Percentiles rank a stretch among this genome's conserved stretches.
These are phyloP conservation scores for Bagarius yarrelli DNA, from an alignment of 2,113 vertebrate species.

Conservation along the genomic window DNA sequence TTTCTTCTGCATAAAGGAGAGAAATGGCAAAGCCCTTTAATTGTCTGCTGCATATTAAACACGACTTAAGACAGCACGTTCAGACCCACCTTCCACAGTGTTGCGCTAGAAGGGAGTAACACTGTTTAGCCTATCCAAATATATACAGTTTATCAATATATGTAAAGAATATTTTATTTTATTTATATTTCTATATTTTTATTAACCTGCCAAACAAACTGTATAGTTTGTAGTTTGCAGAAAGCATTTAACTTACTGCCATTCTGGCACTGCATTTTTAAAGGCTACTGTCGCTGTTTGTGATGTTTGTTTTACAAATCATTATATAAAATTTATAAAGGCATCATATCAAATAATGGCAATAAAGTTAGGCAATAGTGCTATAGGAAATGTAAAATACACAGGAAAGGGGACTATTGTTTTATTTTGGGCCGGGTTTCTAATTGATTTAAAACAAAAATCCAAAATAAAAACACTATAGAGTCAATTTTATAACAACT, in stretches of 20 bases:
- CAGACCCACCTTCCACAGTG: neutral
- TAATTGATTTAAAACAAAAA: neutral
- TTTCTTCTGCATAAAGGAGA: slow-evolving; percentile 69
- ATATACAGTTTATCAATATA: too few species aligned
- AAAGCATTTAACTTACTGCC: neutral
- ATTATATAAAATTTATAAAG: too few species aligned
- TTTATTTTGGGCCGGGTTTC: neutral
- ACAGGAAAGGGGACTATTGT: neutral
- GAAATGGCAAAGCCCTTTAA: slow-evolving; percentile 73
- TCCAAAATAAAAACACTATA: neutral
- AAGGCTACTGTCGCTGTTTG: neutral
- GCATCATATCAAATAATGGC: neutral
- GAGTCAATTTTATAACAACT: neutral
- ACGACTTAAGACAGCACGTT: neutral
- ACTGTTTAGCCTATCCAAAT: too few species aligned
- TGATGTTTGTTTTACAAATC: neutral
- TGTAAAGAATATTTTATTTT: too few species aligned
- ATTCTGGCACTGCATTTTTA: slow-evolving; percentile 1
- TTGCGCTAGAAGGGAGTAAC: too few species aligned
- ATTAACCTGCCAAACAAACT: neutral
- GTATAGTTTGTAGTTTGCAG: neutral
- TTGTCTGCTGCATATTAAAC: slow-evolving; percentile 74
- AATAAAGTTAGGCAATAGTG: neutral
- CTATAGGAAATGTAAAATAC: neutral
- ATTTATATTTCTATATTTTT: too few species aligned